Evolutionary conservation across 2,797 vertebrate species (phyloP), one percentile per base, ranked within the genome.

Genomic region (Mus spretus): DNA sequence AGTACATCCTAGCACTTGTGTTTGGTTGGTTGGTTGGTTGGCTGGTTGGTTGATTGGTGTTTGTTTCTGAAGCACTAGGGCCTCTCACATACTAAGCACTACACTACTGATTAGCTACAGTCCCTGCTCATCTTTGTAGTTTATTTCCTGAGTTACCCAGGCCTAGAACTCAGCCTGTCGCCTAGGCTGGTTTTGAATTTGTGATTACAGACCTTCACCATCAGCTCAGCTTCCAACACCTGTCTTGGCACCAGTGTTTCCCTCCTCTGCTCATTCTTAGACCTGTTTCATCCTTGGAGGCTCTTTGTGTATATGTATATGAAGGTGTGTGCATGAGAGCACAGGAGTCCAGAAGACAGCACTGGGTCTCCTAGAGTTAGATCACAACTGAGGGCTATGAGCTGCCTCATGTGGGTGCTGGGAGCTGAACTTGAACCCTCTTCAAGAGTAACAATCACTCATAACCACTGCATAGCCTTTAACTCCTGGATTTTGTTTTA

Each of bases 401-500:
- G 47, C 20, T 9, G 12, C 65, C 84, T 26, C 31, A 34, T 5
- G 3, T 50, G 44, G 83, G 44, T 53, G 1, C 84, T 70, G 20
- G 84, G 84, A 53, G 34, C 28, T n/a, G 44, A 67, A 26, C 61
- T 85, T 24, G 19, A 53, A 13, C 34, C 63, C 28, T 86, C 31
- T 8, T 4, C 44, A 53, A 53, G 63, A 86, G 4, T 28, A 85
- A 22, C 50, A 53, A 34, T n/a, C 31, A 86, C 47, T 70, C 63
- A 22, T 70, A 53, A 86, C 47, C 31, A 65, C 61, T n/a, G 47
- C 24, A 22, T 13, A 14, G 50, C 70, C 84, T 44, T 20, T 22
- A 53, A 15, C 28, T 20, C 17, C 44, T 85, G 31, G 24, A 70
- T 89, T 96, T 50, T 78, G 37, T 95, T 95, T 93, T 95, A 63